Base-by-base conservation (phyloP, 1,140 invertebrate species). In the Pseudobourletiella spinata region DNA sequence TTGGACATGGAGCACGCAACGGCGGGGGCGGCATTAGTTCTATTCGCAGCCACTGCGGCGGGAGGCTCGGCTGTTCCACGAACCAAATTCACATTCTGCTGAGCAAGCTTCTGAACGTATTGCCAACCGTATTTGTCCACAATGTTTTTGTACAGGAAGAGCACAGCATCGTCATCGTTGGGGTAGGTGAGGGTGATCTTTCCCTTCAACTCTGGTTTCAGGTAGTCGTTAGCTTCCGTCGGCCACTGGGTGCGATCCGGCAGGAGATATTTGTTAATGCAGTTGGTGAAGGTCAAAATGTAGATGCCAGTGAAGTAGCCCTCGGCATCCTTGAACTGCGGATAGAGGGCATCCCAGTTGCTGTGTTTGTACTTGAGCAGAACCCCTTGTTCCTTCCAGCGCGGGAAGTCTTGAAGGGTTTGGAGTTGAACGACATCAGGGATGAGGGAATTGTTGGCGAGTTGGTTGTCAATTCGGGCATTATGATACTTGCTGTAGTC, bases 101-200 rank as follows among this genome's bases (percentile, higher is more conserved):
- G 46, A 0, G 15, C 15, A 15, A 65, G 55, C 15, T 57, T 4
- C 6, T 57, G 6, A 15, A 61, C 28, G 29, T 26, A 65, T 18
- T 44, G 2, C 6, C n/a, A n/a, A n/a, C n/a, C n/a, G n/a, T n/a
- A n/a, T n/a, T n/a, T n/a, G n/a, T n/a, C n/a, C n/a, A n/a, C n/a
- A n/a, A n/a, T n/a, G n/a, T n/a, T n/a, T n/a, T n/a, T n/a, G n/a
- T n/a, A n/a, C n/a, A n/a, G n/a, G 32, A 43, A 65, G 0, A 65
- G 39, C n/a, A 65, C 56, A 32, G 64, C 64, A 18, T 65, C 64
- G 64, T n/a, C n/a, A n/a, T n/a, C n/a, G n/a, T n/a, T n/a, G n/a
- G n/a, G n/a, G n/a, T n/a, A n/a, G n/a, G n/a, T 61, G 1, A 42
- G 1, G 14, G 61, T 30, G 6, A 65, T 61, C 44, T 59, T 57